A percentile compares a stretch with the other conserved stretches of the same genome.
These are phyloP conservation scores for Aphelocoma coerulescens DNA, from an alignment of 2,113 vertebrate species.

Conservation along the genomic window DNA sequence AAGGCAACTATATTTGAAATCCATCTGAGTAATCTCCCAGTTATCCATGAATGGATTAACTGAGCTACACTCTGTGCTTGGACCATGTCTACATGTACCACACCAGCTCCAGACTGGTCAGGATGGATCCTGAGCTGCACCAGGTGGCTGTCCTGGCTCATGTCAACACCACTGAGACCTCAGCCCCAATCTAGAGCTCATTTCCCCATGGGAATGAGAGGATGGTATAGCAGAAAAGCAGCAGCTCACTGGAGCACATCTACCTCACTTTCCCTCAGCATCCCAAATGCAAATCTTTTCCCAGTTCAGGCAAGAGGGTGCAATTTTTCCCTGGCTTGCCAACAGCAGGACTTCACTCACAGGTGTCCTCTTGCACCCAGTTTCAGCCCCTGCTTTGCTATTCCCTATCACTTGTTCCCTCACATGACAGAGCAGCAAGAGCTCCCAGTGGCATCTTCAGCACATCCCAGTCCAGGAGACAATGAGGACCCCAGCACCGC, in stretches of 20 bases:
- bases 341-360: background rate
- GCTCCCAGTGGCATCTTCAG: background rate
- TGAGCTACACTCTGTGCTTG: background rate
- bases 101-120: background rate
- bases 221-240: background rate
- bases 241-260: rapidly evolving
- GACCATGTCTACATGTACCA: background rate
- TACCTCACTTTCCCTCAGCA: background rate
- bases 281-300: background rate
- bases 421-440: background rate
- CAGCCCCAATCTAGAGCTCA: background rate
- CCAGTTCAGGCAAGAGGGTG: background rate
- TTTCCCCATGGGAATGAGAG: rapidly evolving
- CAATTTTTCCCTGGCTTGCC: background rate
- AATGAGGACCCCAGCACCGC: rapidly evolving
- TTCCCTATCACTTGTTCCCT: background rate
- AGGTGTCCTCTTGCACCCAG: background rate
- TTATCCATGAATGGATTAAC: background rate
- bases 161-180: background rate
- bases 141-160: background rate
- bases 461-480: background rate
- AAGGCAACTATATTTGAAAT: conserved; percentile 24
- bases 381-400: background rate
- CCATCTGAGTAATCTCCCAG: background rate
- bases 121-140: background rate